These are phyloP conservation scores for Hirundo rustica DNA, from an alignment of 2,797 vertebrate genomes.

Conservation along the genomic window DNA sequence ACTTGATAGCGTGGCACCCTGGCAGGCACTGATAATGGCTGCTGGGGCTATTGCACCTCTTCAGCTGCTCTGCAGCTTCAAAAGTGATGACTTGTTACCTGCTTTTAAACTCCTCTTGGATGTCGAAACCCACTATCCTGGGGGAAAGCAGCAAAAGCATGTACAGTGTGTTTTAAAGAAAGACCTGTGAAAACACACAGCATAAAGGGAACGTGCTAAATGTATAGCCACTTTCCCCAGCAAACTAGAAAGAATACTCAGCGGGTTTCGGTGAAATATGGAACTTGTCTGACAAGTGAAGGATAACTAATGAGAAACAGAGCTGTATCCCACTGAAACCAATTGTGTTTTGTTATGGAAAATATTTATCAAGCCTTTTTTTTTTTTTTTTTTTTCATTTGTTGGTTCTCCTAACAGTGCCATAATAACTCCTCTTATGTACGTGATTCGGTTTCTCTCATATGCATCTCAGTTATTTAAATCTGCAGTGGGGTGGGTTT, in stretches of 20 bases:
- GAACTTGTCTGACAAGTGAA: conserved; percentile 73
- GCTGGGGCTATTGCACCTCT: conserved; percentile 67
- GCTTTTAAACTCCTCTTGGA: conserved; percentile 73
- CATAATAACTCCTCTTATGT: conserved; percentile 13
- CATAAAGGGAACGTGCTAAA: conserved; percentile 61
- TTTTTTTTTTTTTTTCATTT: conserved; percentile 34
- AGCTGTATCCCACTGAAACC: conserved; percentile 72
- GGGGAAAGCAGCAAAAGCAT: conserved; percentile 57
- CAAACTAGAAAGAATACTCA: conserved; percentile 63
- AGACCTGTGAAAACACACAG: conserved; percentile 61
- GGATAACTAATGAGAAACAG: conserved; percentile 75
- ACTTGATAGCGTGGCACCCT: conserved; percentile 69
- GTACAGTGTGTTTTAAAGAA: conserved; percentile 65
- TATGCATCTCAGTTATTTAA: neutral
- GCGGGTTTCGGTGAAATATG: conserved; percentile 55
- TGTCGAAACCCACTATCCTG: conserved; percentile 62
- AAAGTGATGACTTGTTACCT: conserved; percentile 65
- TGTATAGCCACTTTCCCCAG: conserved; percentile 54
- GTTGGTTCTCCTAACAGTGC: conserved; percentile 66
- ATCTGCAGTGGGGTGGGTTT: neutral
- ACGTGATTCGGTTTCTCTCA: neutral
- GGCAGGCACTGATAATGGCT: conserved; percentile 74
- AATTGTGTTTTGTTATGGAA: conserved; percentile 75
- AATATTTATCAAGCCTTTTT: conserved; percentile 71
- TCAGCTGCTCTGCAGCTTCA: conserved; percentile 57